Percentiles rank a stretch among this genome's conserved stretches.
These are phyloP conservation scores for Micromys minutus DNA, from an alignment of 2,113 vertebrate genomes.

Conservation along the genomic window DNA sequence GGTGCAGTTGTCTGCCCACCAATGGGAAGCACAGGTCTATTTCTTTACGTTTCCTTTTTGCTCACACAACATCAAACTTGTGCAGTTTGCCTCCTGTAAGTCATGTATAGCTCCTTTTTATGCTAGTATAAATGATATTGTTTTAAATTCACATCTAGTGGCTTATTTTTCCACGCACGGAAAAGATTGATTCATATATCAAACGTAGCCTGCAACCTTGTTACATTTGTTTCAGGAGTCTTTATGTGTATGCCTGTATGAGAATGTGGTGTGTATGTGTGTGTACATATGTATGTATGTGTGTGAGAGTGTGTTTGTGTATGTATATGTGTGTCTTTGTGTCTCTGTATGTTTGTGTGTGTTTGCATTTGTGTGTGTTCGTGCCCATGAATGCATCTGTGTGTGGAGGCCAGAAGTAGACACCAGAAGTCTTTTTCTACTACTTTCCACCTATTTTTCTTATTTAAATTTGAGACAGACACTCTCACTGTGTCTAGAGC, in stretches of 20 bases:
- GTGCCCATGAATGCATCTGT: neutral
- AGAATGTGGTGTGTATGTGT: neutral
- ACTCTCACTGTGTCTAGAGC: neutral
- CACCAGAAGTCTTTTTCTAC: neutral
- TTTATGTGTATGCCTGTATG: neutral
- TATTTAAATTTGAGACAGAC: neutral
- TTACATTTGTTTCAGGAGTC: neutral
- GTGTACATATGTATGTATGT: neutral
- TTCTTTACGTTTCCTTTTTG: neutral
- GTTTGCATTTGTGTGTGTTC: too few species aligned
- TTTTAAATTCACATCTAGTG: constrained; percentile 35
- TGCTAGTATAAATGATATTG: neutral
- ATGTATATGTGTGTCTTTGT: neutral
- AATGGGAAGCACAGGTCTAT: neutral
- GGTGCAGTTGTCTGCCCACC: neutral
- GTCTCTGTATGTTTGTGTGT: neutral
- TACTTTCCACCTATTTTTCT: neutral
- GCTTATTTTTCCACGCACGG: neutral
- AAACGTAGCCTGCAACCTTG: neutral
- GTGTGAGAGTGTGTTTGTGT: neutral
- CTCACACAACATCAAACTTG: neutral
- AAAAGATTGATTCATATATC: constrained; percentile 16
- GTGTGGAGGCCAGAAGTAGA: neutral
- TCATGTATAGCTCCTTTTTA: neutral
- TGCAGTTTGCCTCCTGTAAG: constrained; percentile 14